Evolutionary conservation across 2,888 invertebrate species (phyloP).

Genomic region (Amblyjoppa fuscipennis): DNA sequence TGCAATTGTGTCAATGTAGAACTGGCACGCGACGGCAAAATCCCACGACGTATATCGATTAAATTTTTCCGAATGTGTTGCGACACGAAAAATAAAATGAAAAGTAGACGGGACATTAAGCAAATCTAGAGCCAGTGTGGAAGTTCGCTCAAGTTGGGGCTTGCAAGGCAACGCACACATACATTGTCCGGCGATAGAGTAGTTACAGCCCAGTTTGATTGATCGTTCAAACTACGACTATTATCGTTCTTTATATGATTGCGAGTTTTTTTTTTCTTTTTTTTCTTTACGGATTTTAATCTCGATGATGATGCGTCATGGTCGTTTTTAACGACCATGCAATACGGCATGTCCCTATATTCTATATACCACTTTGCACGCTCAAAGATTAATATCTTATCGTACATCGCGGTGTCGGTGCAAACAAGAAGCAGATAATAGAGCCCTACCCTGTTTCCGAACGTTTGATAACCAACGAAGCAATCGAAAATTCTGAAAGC

Average conservation of each 20-base stretch:
- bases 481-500: conserved; percentile 2
- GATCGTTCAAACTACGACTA: background rate
- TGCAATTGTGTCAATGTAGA: conserved; percentile 47
- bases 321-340: conserved; percentile 7
- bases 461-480: conserved; percentile 14
- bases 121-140: background rate
- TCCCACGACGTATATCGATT: conserved; percentile 6
- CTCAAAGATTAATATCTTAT: conserved; percentile 57
- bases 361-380: background rate
- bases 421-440: conserved; percentile 45
- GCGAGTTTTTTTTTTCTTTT: background rate
- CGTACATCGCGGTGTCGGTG: conserved; percentile 41
- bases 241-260: background rate
- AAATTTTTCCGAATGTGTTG: background rate
- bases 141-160: background rate
- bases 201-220: background rate
- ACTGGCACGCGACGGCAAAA: background rate
- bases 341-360: background rate
- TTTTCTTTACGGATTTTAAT: background rate
- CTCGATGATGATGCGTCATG: background rate
- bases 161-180: background rate
- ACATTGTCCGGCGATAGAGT: background rate
- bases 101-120: background rate
- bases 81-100: background rate
- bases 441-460: conserved; percentile 19